Conservation (phyloP, 2,113 vertebrate genomes). For the Eptesicus fuscus region DNA sequence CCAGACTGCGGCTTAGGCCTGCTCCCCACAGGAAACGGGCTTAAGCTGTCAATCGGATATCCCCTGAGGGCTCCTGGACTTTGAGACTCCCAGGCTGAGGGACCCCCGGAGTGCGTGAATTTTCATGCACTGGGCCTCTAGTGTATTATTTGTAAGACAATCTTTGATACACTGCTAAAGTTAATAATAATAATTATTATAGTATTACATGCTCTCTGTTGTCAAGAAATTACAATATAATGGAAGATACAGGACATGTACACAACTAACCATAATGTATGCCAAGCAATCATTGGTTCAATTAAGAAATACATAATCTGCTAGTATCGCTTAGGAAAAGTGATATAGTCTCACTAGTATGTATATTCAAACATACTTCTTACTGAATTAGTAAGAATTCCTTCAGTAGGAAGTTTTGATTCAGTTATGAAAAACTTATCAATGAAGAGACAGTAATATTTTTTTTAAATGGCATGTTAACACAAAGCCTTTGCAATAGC, state of each 20-base stretch:
- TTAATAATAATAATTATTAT: not conserved
- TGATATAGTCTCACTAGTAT: not conserved
- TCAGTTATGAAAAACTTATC: not conserved
- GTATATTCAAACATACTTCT: not conserved
- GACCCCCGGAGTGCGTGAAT: no score
- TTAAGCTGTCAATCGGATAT: no score
- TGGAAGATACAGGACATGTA: not conserved
- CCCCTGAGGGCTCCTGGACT: no score
- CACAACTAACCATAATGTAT: not conserved
- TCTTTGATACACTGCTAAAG: not conserved
- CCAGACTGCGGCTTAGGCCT: no score
- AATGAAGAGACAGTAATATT: not conserved
- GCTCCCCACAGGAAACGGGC: no score
- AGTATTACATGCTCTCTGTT: not conserved
- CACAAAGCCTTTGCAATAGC: not conserved
- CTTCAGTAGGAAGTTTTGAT: not conserved
- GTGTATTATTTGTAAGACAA: not conserved
- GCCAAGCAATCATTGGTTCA: not conserved
- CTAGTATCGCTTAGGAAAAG: not conserved
- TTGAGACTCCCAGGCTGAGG: no score
- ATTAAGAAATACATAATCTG: not conserved
- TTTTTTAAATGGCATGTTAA: not conserved
- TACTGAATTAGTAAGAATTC: not conserved
- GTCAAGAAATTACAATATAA: not conserved
- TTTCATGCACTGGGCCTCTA: no score